Percentiles rank a stretch among this genome's conserved stretches.
Evolutionary conservation across 2,113 vertebrate genomes (phyloP).

Genomic region (Sylvilagus bachmani): DNA sequence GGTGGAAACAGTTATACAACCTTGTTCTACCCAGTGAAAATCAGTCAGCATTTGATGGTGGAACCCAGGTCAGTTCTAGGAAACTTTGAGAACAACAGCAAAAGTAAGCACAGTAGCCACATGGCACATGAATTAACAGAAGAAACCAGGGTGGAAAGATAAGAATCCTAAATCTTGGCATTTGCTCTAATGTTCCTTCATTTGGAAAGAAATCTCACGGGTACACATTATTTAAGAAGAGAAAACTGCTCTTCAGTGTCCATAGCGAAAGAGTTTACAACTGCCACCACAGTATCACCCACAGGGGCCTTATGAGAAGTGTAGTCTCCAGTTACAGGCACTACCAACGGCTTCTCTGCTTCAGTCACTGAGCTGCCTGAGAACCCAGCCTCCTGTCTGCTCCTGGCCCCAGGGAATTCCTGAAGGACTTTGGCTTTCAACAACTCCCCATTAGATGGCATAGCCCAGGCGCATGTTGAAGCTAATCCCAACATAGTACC

Average conservation of each 20-base stretch:
- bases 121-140: background rate
- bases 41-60: background rate
- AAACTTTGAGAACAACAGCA: background rate
- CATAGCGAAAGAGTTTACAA: background rate
- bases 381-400: background rate
- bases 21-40: background rate
- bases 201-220: conserved; percentile 40
- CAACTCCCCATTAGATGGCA: conserved; percentile 1
- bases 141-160: background rate
- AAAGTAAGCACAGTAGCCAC: conserved; percentile 5
- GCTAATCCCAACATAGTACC: background rate
- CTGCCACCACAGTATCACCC: background rate
- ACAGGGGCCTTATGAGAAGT: background rate
- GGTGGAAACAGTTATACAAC: background rate
- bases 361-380: background rate
- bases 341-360: background rate
- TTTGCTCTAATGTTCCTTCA: conserved; percentile 15
- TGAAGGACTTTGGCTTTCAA: conserved; percentile 4
- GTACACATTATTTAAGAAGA: conserved; percentile 1
- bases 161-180: background rate
- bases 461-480: background rate
- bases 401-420: background rate
- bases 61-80: background rate
- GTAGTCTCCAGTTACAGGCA: background rate
- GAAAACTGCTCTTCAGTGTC: conserved; percentile 1